These are phyloP conservation scores for Passer domesticus DNA, from an alignment of 2,113 vertebrate genomes.

Conservation along the genomic window DNA sequence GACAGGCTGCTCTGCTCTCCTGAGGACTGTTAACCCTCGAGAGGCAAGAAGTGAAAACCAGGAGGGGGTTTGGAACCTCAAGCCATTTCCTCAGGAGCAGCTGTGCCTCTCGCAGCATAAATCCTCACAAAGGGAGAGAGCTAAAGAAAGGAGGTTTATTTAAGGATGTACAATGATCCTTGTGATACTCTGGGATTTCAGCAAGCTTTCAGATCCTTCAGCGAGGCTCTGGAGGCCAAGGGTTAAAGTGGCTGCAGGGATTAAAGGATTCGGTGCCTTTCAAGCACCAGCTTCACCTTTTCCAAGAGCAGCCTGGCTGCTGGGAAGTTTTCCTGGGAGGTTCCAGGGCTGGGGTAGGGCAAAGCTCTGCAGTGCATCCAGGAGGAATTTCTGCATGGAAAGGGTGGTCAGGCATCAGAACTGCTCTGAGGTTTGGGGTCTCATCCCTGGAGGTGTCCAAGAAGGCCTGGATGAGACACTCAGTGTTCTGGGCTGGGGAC, in stretches of 20 bases:
- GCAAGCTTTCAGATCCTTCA: slow-evolving; percentile 21
- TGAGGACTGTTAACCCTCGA: slow-evolving; percentile 68
- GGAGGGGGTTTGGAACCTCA: neutral
- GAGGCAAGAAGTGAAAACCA: neutral
- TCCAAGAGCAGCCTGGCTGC: neutral
- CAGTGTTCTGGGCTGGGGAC: neutral
- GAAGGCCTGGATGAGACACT: neutral
- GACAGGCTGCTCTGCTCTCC: slow-evolving; percentile 65
- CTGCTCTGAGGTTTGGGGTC: neutral
- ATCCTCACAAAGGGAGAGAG: slow-evolving; percentile 38
- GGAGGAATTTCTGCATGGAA: neutral
- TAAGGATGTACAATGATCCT: slow-evolving; percentile 56
- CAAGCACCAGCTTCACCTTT: neutral
- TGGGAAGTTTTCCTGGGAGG: neutral
- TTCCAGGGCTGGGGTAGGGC: neutral
- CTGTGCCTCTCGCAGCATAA: neutral
- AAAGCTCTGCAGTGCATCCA: neutral
- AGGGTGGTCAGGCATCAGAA: neutral
- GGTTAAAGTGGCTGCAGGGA: slow-evolving; percentile 45
- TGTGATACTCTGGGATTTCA: slow-evolving; percentile 57
- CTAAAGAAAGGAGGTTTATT: slow-evolving; percentile 51
- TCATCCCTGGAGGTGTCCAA: neutral
- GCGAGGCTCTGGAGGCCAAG: slow-evolving; percentile 18
- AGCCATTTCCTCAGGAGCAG: neutral
- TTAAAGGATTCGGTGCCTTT: slow-evolving; percentile 46